Percentiles rank a stretch among this genome's conserved stretches.
phyloP scores from a whole-genome alignment of 92 coral and sea anemone genomes.

The Metridium senile region DNA sequence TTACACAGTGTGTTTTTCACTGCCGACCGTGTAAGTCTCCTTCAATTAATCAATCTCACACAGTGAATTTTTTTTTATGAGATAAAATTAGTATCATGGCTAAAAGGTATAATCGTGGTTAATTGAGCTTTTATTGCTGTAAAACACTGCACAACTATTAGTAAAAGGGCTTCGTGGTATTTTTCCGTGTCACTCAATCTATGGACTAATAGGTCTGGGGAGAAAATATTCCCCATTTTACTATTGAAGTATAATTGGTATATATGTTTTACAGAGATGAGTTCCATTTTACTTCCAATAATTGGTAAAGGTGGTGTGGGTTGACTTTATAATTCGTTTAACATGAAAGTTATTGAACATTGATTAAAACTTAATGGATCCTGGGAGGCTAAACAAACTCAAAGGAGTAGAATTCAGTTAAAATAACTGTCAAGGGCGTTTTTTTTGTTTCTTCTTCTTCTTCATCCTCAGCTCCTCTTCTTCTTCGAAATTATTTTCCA shows the following conservation, averaged over 20 bases:
- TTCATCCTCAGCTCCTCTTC: too few species aligned
- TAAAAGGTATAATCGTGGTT: background rate
- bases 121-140: background rate
- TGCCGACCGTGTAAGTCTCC: background rate
- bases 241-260: too few species aligned
- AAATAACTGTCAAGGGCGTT: background rate
- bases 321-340: constrained; percentile 7
- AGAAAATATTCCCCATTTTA: too few species aligned
- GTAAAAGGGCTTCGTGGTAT: too few species aligned
- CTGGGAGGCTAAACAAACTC: background rate
- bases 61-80: background rate
- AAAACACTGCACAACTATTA: too few species aligned
- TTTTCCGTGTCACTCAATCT: too few species aligned
- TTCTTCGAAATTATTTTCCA: too few species aligned
- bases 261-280: too few species aligned
- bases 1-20: too few species aligned
- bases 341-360: background rate
- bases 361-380: background rate
- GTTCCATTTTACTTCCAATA: background rate
- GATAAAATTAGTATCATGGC: constrained; percentile 9
- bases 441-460: background rate
- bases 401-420: background rate
- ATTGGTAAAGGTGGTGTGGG: background rate
- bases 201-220: too few species aligned
- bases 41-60: background rate